phyloP scores from a whole-genome alignment of 1,140 invertebrate genomes.

The Calliopsis andreniformis region DNA sequence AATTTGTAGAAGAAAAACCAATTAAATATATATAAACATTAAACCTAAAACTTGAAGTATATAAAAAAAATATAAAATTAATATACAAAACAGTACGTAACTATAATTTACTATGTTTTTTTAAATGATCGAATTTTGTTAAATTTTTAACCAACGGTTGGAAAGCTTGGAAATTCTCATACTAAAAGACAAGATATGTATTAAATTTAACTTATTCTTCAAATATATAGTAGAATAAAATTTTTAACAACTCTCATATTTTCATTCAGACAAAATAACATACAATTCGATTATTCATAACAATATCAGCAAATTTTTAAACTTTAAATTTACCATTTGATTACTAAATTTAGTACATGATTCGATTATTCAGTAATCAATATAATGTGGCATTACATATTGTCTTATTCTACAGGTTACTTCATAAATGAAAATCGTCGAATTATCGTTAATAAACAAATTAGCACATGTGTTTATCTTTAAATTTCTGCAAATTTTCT shows the following conservation, averaged over 20 bases:
- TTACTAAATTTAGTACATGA: too few relatives aligned
- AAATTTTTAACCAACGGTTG: constrained; percentile 6
- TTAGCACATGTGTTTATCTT: constrained; percentile 25
- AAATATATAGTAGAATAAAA: constrained; percentile 17
- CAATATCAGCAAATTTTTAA: background rate
- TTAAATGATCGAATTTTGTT: constrained; percentile 34
- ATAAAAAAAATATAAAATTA: constrained; percentile 20
- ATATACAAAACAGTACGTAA: constrained; percentile 17
- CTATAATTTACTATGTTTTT: constrained; percentile 36
- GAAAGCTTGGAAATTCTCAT: background rate
- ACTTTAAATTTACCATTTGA: too few relatives aligned
- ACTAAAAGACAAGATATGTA: background rate
- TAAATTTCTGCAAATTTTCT: constrained; percentile 28
- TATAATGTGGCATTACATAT: constrained; percentile 47
- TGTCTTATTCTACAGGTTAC: constrained; percentile 8
- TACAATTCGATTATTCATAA: constrained; percentile 26
- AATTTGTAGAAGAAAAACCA: constrained; percentile 16
- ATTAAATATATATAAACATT: constrained; percentile 4
- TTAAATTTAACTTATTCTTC: background rate
- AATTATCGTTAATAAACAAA: constrained; percentile 19
- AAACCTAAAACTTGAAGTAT: constrained; percentile 12
- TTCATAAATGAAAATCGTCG: constrained; percentile 20
- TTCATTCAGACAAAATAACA: constrained; percentile 21
- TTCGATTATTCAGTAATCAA: background rate
- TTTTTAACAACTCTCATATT: background rate